A percentile compares a stretch with the other conserved stretches of the same genome.
These are phyloP conservation scores for Scaptomyza polygonia DNA, from an alignment of 2,888 invertebrate species.

Conservation along the genomic window DNA sequence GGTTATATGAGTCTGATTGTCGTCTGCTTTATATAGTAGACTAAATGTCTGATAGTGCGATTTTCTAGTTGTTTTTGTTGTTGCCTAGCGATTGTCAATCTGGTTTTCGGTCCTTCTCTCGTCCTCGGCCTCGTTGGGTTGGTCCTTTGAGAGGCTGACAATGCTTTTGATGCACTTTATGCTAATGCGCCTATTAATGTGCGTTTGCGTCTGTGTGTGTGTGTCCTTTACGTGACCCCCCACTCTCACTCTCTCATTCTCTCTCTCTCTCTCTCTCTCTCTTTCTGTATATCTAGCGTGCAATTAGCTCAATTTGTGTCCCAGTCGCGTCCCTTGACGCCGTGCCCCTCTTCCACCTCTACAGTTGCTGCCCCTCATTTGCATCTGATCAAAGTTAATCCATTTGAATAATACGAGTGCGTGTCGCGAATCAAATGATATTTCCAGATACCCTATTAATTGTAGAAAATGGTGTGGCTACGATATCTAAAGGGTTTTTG, in stretches of 20 bases:
- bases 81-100: conserved; percentile 42
- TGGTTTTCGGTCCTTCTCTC: background rate
- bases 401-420: conserved; percentile 64
- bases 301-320: conserved; percentile 79
- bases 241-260: background rate
- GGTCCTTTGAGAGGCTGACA: conserved; percentile 49
- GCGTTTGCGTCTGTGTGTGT: conserved; percentile 13
- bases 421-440: conserved; percentile 21
- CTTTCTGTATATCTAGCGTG: conserved; percentile 58
- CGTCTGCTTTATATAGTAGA: conserved; percentile 11
- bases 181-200: conserved; percentile 73
- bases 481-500: no score
- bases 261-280: background rate
- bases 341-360: background rate
- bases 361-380: conserved; percentile 37
- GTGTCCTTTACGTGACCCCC: conserved; percentile 24
- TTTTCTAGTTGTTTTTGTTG: conserved; percentile 10
- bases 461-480: no score
- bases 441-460: conserved; percentile 22
- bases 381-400: conserved; percentile 76
- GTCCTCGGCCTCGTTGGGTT: background rate
- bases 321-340: conserved; percentile 41
- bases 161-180: conserved; percentile 58
- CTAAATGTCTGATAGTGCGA: conserved; percentile 50
- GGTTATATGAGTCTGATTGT: conserved; percentile 51